phyloP scores from a whole-genome alignment of 2,888 invertebrate genomes.

The Piscicola geometra region DNA sequence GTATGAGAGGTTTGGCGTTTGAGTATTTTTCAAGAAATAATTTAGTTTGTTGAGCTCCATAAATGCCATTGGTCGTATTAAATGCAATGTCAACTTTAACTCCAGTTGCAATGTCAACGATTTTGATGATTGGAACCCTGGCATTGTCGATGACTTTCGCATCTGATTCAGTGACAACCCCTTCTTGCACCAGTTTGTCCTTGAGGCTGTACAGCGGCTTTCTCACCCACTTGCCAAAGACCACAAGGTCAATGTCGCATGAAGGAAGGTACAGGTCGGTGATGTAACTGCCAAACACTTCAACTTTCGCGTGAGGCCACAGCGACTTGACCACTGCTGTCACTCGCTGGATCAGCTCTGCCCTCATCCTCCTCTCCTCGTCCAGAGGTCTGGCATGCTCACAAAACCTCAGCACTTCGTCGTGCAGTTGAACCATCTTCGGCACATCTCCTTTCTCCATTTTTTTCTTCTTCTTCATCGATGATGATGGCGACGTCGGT shows the following conservation, averaged over 20 bases:
- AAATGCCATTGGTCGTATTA: constrained; percentile 95
- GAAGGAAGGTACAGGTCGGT: constrained; percentile 96
- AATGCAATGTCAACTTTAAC: constrained; percentile 96
- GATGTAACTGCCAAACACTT: constrained; percentile 95
- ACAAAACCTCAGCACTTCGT: constrained; percentile 42
- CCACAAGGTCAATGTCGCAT: constrained; percentile 72
- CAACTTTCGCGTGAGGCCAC: constrained; percentile 61
- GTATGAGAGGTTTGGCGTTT: constrained; percentile 83
- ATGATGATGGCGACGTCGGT: not conserved
- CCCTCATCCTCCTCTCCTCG: constrained; percentile 39
- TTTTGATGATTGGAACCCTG: constrained; percentile 95
- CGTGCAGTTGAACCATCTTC: constrained; percentile 37
- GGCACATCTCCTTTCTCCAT: constrained; percentile 4
- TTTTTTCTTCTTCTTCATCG: not conserved
- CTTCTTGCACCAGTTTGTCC: constrained; percentile 79
- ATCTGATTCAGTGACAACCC: constrained; percentile 72
- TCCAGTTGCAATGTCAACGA: constrained; percentile 78
- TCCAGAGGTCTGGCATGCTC: constrained; percentile 40
- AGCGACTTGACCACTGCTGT: constrained; percentile 37
- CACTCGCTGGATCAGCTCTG: constrained; percentile 39
- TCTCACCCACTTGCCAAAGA: constrained; percentile 77
- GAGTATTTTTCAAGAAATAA: constrained; percentile 58
- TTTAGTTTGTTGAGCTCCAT: constrained; percentile 86
- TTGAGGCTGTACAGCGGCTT: constrained; percentile 85
- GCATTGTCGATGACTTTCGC: constrained; percentile 96